Evolutionary conservation across 2,888 invertebrate genomes (phyloP).

Genomic region (Tinea pellionella): DNA sequence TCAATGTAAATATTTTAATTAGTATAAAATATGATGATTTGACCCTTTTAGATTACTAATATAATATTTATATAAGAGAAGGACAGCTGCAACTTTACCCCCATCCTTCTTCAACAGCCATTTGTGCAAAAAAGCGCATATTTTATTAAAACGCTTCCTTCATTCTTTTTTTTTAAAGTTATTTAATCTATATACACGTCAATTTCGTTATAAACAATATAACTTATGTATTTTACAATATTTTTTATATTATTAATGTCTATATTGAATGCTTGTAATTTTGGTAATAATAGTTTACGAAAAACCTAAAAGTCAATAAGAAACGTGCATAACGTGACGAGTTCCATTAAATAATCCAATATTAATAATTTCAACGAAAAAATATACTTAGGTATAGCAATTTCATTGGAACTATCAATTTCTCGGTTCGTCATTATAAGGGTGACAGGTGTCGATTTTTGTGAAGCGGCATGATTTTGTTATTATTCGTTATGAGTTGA

Average conservation of each 20-base stretch:
- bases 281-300: no score
- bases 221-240: no score
- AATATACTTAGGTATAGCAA: not conserved
- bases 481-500: not conserved
- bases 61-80: not conserved
- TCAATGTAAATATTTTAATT: no score
- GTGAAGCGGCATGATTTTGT: not conserved
- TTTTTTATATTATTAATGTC: no score
- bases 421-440: not conserved
- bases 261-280: no score
- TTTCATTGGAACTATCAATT: slow-evolving; percentile 3
- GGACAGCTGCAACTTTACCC: not conserved
- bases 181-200: no score
- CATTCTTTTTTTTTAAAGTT: no score
- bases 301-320: not conserved
- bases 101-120: not conserved
- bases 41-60: not conserved
- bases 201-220: no score
- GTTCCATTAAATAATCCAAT: not conserved
- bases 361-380: not conserved
- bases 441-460: slow-evolving; percentile 3
- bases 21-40: no score
- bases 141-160: not conserved
- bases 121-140: not conserved
- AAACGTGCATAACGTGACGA: not conserved